Percentiles rank a stretch among this genome's conserved stretches.
phyloP scores from a whole-genome alignment of 2,888 invertebrate genomes.

The Habroteleia sp. region DNA sequence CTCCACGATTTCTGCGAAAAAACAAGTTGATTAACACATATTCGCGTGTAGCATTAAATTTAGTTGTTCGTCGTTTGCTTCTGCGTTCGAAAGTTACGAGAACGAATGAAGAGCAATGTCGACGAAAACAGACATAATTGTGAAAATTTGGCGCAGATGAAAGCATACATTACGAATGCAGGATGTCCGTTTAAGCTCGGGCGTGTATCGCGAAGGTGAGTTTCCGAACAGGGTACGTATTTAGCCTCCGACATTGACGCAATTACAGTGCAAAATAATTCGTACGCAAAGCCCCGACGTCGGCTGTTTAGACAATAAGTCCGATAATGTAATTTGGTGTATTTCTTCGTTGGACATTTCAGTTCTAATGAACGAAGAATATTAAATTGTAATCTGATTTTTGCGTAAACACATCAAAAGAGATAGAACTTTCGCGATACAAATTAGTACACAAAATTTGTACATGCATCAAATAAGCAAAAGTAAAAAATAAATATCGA shows the following conservation, averaged over 20 bases:
- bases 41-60: constrained; percentile 25
- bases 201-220: constrained; percentile 23
- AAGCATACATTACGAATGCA: constrained; percentile 26
- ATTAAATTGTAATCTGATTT: no score
- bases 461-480: no score
- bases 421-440: no score
- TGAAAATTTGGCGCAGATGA: constrained; percentile 16
- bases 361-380: not conserved
- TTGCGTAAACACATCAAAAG: no score
- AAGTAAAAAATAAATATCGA: no score
- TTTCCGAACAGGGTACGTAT: constrained; percentile 7
- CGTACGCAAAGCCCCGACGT: constrained; percentile 2
- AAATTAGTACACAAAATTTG: no score
- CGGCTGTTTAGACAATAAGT: constrained; percentile 16
- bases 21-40: constrained; percentile 26
- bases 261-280: constrained; percentile 13
- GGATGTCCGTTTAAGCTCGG: constrained; percentile 36
- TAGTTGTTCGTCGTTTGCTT: constrained; percentile 36
- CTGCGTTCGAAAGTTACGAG: constrained; percentile 31
- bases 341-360: not conserved
- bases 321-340: not conserved
- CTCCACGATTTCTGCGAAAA: not conserved
- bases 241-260: constrained; percentile 8
- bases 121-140: constrained; percentile 23
- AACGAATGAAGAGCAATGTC: constrained; percentile 30